Percentiles rank a stretch among this genome's conserved stretches.
Evolutionary conservation across 2,113 vertebrate genomes (phyloP).

Genomic region (Nicator chloris): DNA sequence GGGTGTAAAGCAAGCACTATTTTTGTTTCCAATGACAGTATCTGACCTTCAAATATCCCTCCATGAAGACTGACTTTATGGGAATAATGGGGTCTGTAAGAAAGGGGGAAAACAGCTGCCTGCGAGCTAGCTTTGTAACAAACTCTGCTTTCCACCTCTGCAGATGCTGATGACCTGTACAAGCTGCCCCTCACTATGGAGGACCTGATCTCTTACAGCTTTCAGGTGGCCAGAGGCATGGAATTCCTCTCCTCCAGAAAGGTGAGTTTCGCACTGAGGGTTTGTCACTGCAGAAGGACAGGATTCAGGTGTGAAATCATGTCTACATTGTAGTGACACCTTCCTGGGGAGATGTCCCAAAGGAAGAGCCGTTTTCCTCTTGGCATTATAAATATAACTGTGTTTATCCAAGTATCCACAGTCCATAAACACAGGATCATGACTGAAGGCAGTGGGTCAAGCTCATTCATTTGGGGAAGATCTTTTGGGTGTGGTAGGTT

Average conservation of each 20-base stretch:
- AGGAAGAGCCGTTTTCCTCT: constrained; percentile 43
- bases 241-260: constrained; percentile 94
- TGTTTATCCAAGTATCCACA: constrained; percentile 45
- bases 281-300: neutral
- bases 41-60: constrained; percentile 50
- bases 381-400: constrained; percentile 23
- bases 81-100: neutral
- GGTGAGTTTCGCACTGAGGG: constrained; percentile 64
- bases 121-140: neutral
- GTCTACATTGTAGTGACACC: neutral
- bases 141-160: neutral
- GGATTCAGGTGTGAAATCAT: constrained; percentile 15
- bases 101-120: neutral
- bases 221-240: constrained; percentile 96
- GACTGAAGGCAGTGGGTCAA: constrained; percentile 5
- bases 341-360: constrained; percentile 38
- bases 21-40: constrained; percentile 28
- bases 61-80: constrained; percentile 19
- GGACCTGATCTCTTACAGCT: constrained; percentile 94
- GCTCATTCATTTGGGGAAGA: constrained; percentile 20
- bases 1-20: constrained; percentile 18
- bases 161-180: constrained; percentile 66
- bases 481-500: neutral
- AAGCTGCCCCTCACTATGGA: constrained; percentile 83
- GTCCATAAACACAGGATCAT: constrained; percentile 53